Evolutionary conservation across 2,888 invertebrate species (phyloP), one percentile per base, ranked within the genome.

Genomic region (Coecobrya sp.): DNA sequence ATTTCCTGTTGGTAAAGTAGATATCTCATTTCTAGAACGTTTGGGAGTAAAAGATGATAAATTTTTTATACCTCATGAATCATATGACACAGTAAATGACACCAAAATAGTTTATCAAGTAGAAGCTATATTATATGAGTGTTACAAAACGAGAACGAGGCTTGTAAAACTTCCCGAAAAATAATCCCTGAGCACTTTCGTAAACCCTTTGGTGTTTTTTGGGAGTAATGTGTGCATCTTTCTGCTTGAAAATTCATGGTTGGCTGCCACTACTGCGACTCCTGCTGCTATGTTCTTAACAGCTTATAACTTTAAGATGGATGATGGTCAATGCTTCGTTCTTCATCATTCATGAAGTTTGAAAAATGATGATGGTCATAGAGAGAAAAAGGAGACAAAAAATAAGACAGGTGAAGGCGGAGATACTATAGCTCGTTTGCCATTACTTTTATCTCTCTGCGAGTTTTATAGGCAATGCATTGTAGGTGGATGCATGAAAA

Each of bases 361-460:
- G 85, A 89, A 85, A 89, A 89, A 85, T 76, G 89, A 45, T 73
- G 73, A 89, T 89, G 89, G 89, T 76, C 89, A 85, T 85, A 73
- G 55, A 85, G 30, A 62, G 49, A 89, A 89, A 89, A 85, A 27
- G 62, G 85, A 27, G 27, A 62, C 30, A 84, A 89, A 89, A 89
- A 76, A 76, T 89, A 84, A 13, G 84, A 89, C 89, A 89, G 89
- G 89, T 89, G 76, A 89, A 89, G 89, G 76, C 85, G 89, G 89
- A 85, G 85, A 82, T 81, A 82, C 30, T 27, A 36, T 36, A 68
- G 42, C 86, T 88, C 62, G 79, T 88, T 88, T 88, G 49, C 81
- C 81, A 81, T 88, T 88, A 79, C 88, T 81, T 62, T 76, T 87
- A 42, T 86, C 68, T 27, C 68, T 36, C 16, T 30, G 59, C 25